A percentile compares a stretch with the other conserved stretches of the same genome.
Conservation (phyloP, 2,113 vertebrate species). For the Crotalus helleri region DNA sequence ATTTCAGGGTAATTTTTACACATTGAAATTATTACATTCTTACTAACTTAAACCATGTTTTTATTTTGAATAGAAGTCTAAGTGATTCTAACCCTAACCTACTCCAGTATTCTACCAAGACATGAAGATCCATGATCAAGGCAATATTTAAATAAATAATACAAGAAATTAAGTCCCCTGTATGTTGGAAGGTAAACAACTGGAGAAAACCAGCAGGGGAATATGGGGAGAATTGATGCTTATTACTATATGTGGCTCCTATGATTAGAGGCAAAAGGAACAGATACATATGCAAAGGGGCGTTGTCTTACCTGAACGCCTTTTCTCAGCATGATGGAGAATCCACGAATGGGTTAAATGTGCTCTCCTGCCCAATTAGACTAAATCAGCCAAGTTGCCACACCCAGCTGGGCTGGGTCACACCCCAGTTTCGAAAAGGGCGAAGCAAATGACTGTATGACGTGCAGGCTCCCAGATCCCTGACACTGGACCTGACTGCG, state of each 20-base stretch:
- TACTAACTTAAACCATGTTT: not conserved
- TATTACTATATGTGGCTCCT: not conserved
- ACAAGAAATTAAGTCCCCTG: not conserved
- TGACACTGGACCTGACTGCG: too few relatives aligned
- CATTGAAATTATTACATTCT: not conserved
- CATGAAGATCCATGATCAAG: not conserved
- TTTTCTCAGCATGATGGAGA: too few relatives aligned
- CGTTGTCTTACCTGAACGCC: too few relatives aligned
- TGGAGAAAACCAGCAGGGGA: not conserved
- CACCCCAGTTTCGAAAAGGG: too few relatives aligned
- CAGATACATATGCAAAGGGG: not conserved
- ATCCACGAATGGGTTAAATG: too few relatives aligned
- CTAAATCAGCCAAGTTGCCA: too few relatives aligned
- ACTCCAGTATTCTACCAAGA: not conserved
- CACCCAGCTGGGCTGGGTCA: too few relatives aligned
- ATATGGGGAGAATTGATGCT: not conserved
- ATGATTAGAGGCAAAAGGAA: not conserved
- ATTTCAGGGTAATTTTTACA: not conserved
- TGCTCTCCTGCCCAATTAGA: too few relatives aligned
- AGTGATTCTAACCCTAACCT: not conserved
- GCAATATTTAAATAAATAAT: not conserved
- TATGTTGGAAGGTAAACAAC: not conserved
- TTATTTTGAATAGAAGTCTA: not conserved
- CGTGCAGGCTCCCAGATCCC: too few relatives aligned
- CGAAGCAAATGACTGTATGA: too few relatives aligned